Conservation (phyloP, 2,113 vertebrate species). For the Sphaerodactylus townsendi region DNA sequence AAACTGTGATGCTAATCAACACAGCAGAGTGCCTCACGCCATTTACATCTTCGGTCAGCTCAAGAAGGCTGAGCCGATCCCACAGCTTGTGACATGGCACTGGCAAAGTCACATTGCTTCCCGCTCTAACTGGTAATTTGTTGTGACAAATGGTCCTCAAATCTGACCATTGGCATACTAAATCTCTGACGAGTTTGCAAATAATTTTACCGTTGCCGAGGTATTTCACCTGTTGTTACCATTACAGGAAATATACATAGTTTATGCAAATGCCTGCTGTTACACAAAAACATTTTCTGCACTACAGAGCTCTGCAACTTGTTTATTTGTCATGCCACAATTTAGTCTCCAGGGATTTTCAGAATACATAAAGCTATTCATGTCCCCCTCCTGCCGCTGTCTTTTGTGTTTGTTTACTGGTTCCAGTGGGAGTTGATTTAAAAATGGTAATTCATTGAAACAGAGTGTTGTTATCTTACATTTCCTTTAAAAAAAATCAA, state of each 20-base stretch:
- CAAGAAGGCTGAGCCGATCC: neutral
- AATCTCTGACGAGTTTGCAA: neutral
- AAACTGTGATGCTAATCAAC: neutral
- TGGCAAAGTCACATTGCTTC: neutral
- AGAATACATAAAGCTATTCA: neutral
- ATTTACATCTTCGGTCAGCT: neutral
- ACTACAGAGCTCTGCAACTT: neutral
- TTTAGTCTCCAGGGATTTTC: neutral
- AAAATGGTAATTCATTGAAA: constrained; percentile 1
- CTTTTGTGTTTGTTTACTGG: neutral
- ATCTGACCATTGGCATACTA: neutral
- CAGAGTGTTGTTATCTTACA: neutral
- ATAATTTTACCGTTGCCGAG: neutral
- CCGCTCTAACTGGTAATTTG: neutral
- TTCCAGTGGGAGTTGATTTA: neutral
- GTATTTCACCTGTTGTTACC: neutral
- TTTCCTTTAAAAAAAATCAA: neutral
- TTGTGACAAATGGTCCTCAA: neutral
- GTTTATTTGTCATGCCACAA: constrained; percentile 3
- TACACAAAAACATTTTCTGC: neutral
- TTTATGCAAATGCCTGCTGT: neutral
- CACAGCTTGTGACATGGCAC: neutral
- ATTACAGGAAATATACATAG: neutral
- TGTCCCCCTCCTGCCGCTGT: neutral
- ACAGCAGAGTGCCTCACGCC: too few species aligned